Conservation (phyloP, 1,140 invertebrate species). For the Megathymus violae region DNA sequence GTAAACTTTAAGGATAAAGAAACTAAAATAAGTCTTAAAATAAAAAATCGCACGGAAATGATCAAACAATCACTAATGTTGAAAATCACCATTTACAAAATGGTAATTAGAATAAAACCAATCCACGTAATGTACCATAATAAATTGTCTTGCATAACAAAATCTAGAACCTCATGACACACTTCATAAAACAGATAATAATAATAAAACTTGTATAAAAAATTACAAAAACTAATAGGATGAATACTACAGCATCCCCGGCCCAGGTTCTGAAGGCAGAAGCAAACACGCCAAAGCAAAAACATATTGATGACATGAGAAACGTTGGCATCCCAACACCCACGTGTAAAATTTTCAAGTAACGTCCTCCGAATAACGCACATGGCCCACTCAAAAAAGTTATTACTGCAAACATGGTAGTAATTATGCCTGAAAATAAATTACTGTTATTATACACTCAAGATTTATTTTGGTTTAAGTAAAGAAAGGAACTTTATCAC, state of each 20-base stretch:
- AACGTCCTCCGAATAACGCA: conserved; percentile 33
- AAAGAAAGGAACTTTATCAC: too few relatives aligned
- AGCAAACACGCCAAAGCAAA: conserved; percentile 44
- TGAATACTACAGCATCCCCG: conserved; percentile 22
- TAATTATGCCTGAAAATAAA: conserved; percentile 45
- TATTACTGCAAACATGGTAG: conserved; percentile 34
- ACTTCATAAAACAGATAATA: conserved; percentile 50
- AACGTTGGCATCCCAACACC: conserved; percentile 52
- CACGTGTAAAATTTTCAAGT: conserved; percentile 43
- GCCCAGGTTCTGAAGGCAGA: conserved; percentile 45
- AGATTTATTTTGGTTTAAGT: too few relatives aligned
- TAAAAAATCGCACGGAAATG: too few relatives aligned
- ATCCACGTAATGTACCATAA: too few relatives aligned
- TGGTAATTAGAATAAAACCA: too few relatives aligned
- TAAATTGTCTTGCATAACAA: too few relatives aligned
- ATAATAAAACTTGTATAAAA: conserved; percentile 51
- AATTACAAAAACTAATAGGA: conserved; percentile 47
- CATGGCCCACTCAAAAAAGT: conserved; percentile 40
- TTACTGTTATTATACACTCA: neutral
- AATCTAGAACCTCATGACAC: conserved; percentile 44
- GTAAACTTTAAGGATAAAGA: too few relatives aligned
- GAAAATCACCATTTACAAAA: too few relatives aligned
- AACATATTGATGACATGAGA: conserved; percentile 48
- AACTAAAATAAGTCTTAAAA: too few relatives aligned
- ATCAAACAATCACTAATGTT: too few relatives aligned